phyloP scores from a whole-genome alignment of 2,797 vertebrate species.

The Setipinna tenuifilis region DNA sequence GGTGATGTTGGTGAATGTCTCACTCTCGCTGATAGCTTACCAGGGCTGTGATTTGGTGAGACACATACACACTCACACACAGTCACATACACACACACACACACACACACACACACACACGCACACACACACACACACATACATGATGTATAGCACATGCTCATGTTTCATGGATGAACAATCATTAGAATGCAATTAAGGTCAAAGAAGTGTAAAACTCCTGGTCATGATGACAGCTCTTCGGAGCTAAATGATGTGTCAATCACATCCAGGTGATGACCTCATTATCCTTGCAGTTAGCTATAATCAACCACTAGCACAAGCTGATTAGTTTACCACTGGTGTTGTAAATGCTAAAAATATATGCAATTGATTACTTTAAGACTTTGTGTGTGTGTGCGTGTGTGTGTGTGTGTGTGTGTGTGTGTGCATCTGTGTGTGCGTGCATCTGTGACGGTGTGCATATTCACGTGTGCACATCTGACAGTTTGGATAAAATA shows the following conservation, averaged over 20 bases:
- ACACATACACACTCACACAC: slow-evolving; percentile 8
- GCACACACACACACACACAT: background rate
- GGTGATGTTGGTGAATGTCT: background rate
- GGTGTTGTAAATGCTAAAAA: background rate
- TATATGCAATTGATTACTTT: background rate
- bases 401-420: background rate
- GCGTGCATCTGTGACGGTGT: background rate
- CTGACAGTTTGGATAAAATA: slow-evolving; percentile 5
- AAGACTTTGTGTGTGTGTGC: background rate
- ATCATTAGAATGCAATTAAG: background rate
- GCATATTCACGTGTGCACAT: background rate
- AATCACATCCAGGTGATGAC: slow-evolving; percentile 10
- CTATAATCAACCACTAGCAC: slow-evolving; percentile 33
- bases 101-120: slow-evolving; percentile 12
- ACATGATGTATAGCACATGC: background rate
- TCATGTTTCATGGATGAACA: slow-evolving; percentile 9
- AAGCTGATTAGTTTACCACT: slow-evolving; percentile 1
- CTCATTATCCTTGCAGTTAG: background rate
- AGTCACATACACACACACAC: slow-evolving; percentile 13
- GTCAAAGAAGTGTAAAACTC: background rate
- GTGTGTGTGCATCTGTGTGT: slow-evolving; percentile 4
- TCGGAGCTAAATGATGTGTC: background rate
- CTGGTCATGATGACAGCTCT: background rate
- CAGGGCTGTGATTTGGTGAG: background rate
- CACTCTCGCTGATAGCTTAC: background rate